These are phyloP conservation scores for Tuta absoluta DNA, from an alignment of 2,888 invertebrate species.

Conservation along the genomic window DNA sequence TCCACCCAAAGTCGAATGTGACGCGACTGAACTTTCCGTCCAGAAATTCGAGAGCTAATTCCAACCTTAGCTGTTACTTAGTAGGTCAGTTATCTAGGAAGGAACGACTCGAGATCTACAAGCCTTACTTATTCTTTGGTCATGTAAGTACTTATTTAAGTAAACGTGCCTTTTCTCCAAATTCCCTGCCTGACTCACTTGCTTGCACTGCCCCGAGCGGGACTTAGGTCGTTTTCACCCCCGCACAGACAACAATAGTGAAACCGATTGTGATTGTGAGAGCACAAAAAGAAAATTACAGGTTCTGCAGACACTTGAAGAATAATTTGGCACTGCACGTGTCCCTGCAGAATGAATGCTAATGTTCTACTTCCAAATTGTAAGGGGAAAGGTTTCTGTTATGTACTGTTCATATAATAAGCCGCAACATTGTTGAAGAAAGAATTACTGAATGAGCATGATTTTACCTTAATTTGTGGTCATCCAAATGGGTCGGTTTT, in stretches of 20 bases:
- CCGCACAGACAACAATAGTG: conserved; percentile 41
- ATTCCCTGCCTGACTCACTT: conserved; percentile 9
- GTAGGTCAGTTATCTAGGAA: too few relatives aligned
- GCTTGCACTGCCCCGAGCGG: conserved; percentile 28
- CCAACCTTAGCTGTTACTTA: too few relatives aligned
- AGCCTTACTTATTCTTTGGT: too few relatives aligned
- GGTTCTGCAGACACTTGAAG: conserved; percentile 58
- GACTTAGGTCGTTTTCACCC: conserved; percentile 47
- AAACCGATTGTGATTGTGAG: conserved; percentile 49
- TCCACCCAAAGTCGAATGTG: too few relatives aligned
- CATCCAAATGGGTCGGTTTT: background rate
- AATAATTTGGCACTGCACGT: conserved; percentile 65
- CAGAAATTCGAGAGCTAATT: too few relatives aligned
- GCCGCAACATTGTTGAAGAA: background rate
- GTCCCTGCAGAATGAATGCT: conserved; percentile 23
- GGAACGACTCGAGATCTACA: too few relatives aligned
- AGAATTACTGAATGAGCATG: background rate
- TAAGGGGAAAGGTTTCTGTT: background rate
- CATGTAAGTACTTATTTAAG: too few relatives aligned
- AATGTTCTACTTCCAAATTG: conserved; percentile 16
- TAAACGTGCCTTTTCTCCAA: conserved; percentile 2
- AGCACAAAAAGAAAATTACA: conserved; percentile 67
- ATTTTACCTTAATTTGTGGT: background rate
- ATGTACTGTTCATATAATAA: background rate
- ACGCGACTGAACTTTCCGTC: too few relatives aligned